Base-by-base conservation (phyloP, 2,113 vertebrate genomes). In the Bungarus multicinctus region DNA sequence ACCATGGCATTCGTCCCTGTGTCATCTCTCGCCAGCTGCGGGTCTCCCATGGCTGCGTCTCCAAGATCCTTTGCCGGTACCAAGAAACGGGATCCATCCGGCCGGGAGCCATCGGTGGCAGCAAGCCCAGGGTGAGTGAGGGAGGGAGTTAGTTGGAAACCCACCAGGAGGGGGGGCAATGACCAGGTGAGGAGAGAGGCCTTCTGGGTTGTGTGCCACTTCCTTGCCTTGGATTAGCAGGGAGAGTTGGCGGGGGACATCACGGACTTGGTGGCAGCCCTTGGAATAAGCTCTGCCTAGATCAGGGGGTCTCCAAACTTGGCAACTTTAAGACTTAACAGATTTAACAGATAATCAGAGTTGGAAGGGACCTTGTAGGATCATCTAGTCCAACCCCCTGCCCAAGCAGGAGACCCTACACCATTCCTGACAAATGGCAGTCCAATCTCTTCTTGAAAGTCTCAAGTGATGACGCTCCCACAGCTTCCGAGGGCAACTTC, bases 31-130 rank as follows among this genome's bases (percentile, higher is more conserved):
- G 99, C 90, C 99, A 99, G 97, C 96, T 99, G 52, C 98, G 99
- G 0, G 99, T 99, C 85, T 99, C 99, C 92, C 99, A 99, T 64
- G 99, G 99, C 27, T 99, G 99, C 20, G 99, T 99, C 69, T 99
- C 99, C 97, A 99, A 99, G 98, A 99, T 99, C 96, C 98, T 99
- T 34, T 99, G 99, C 95, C 98, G 99, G 92, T 99, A 99, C 97
- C 99, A 99, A 85, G 99, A 99, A 97, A 99, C 99, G 0, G 99
- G 99, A 4, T 99, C 99, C 47, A 99, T 99, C 97, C 98, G 99
- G 7, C 99, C 99, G 1, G 99, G 99, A 52, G 99, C 99, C 93
- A 99, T 99, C 60, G 99, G 99, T 2, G 99, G 99, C 96, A 99
- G 99, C 97, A 99, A 99, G 93, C 99, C 99, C 98, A 99, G 99